These are phyloP conservation scores for Calidris pugnax DNA, from an alignment of 2,113 vertebrate species.

Conservation along the genomic window DNA sequence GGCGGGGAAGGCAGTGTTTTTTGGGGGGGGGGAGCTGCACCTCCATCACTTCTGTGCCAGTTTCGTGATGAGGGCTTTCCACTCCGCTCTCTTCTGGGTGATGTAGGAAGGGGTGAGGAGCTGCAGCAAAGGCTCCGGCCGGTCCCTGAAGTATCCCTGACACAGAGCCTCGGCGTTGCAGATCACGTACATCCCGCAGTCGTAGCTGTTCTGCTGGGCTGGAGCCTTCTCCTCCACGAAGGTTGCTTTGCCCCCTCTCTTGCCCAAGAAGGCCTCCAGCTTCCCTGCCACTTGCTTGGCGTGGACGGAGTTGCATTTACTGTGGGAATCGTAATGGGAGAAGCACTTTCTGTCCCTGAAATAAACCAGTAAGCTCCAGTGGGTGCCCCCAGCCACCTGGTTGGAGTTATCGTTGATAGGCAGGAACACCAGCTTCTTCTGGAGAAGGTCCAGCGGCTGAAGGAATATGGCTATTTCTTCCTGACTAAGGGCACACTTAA, in stretches of 20 bases:
- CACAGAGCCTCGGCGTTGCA: constrained; percentile 90
- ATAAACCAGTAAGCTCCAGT: constrained; percentile 96
- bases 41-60: constrained; percentile 80
- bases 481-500: constrained; percentile 87
- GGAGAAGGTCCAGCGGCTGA: constrained; percentile 83
- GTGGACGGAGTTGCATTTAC: constrained; percentile 85
- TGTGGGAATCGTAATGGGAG: constrained; percentile 93
- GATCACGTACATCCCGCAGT: constrained; percentile 98
- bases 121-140: constrained; percentile 73
- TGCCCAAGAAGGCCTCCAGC: constrained; percentile 83
- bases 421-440: constrained; percentile 86
- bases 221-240: constrained; percentile 90
- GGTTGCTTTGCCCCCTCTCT: constrained; percentile 66
- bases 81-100: constrained; percentile 87
- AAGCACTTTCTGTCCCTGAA: constrained; percentile 82
- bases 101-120: constrained; percentile 89
- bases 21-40: neutral
- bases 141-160: constrained; percentile 71
- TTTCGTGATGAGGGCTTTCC: constrained; percentile 85
- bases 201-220: constrained; percentile 94
- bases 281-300: constrained; percentile 87
- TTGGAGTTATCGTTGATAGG: constrained; percentile 94
- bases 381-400: constrained; percentile 89
- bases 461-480: constrained; percentile 90
- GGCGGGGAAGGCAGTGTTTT: neutral